Percentiles rank a stretch among this genome's conserved stretches.
These are phyloP conservation scores for Zaprionus gabonicus DNA, from an alignment of 1,140 invertebrate genomes.

Conservation along the genomic window DNA sequence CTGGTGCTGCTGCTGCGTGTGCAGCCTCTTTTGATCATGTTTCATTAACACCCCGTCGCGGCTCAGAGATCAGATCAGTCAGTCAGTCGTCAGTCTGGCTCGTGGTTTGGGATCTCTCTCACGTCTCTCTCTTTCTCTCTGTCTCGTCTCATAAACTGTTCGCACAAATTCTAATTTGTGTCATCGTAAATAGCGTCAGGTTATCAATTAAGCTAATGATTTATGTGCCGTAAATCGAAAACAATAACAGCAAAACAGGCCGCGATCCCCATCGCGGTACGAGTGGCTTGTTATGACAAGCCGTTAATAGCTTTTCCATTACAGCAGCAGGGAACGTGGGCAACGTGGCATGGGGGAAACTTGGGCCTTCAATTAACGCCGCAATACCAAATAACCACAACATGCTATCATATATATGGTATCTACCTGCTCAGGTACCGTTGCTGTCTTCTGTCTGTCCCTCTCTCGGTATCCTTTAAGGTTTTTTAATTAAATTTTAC, in stretches of 20 bases:
- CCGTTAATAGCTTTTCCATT: constrained; percentile 76
- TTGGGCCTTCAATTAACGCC: constrained; percentile 70
- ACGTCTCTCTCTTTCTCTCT: neutral
- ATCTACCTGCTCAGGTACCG: constrained; percentile 41
- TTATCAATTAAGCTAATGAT: constrained; percentile 83
- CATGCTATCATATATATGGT: constrained; percentile 21
- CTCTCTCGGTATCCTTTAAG: constrained; percentile 65
- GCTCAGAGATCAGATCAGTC: neutral
- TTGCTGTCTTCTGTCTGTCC: constrained; percentile 8
- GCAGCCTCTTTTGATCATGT: constrained; percentile 21
- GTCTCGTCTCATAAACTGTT: constrained; percentile 61
- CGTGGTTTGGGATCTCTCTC: neutral
- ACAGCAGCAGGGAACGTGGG: constrained; percentile 38
- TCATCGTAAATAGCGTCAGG: constrained; percentile 79
- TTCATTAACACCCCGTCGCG: constrained; percentile 53
- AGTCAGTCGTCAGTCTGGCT: neutral
- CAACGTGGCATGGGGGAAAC: too few species aligned
- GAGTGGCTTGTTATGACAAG: constrained; percentile 71
- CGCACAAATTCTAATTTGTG: constrained; percentile 81
- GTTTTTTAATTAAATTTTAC: constrained; percentile 82
- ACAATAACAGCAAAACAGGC: constrained; percentile 65
- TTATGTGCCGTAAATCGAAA: constrained; percentile 77
- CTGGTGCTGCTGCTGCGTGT: neutral
- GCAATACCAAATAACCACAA: constrained; percentile 72
- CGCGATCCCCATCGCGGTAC: constrained; percentile 15